Base-by-base conservation (phyloP, 1,140 invertebrate genomes). In the Musca domestica region DNA sequence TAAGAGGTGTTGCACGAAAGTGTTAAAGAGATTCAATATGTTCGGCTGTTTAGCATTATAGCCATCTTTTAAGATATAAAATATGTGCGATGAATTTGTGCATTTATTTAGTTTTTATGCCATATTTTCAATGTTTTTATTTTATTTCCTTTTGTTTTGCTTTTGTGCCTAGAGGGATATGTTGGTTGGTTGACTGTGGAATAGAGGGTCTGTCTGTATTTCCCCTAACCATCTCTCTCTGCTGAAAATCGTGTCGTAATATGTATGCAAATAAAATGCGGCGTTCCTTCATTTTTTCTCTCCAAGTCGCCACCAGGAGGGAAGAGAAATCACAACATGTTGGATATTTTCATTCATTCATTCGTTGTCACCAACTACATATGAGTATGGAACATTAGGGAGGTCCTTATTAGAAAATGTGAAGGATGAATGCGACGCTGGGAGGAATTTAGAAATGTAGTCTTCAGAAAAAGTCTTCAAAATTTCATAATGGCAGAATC, bases 31-130 rank as follows among this genome's bases (percentile, higher is more conserved):
- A 61, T 61, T 19, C 56, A 41, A 27, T 41, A 41, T 34, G 17
- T 61, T 61, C 6, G 27, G 17, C 56, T 61, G 56, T 61, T 61
- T 61, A 61, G 56, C 30, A 61, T 61, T 61, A 61, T 61, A 61
- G 56, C 30, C 56, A 61, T 61, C 56, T 61, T 61, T 61, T 34
- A 61, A 34, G 56, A 61, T 30, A 61, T 34, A 34, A 34, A 61
- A 61, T 34, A 34, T 41, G 34, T 61, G 56, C 19, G 34, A 34
- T 41, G 30, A 34, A 61, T 58, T 58, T 58, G 17, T 34, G 19
- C 27, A 22, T 51, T 51, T 51, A 61, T 61, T 61, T 61, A 61
- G 34, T 61, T 61, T 34, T 22, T 61, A 61, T 61, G 56, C 56
- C 56, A 61, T 61, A 61, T 61, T 61, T 58, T 61, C 34, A 41